A percentile compares a stretch with the other conserved stretches of the same genome.
Evolutionary conservation across 2,888 invertebrate genomes (phyloP).

Genomic region (Thereva unica): DNA sequence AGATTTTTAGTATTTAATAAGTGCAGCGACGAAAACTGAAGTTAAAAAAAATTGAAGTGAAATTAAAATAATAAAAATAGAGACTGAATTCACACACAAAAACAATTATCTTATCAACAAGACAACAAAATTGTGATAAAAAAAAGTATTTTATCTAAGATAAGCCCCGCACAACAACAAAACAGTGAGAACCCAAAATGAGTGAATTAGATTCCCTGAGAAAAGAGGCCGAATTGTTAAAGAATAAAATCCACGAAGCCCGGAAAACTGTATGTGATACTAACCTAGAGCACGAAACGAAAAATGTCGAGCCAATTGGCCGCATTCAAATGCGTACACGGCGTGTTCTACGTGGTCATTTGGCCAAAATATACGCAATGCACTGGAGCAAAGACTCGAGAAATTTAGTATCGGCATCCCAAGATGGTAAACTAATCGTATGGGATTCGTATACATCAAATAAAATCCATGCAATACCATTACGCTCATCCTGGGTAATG

Average conservation of each 20-base stretch:
- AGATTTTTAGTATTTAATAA: too few relatives aligned
- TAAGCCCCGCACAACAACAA: too few relatives aligned
- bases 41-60: too few relatives aligned
- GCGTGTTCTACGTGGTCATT: slow-evolving; percentile 92
- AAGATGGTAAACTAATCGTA: slow-evolving; percentile 98
- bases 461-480: slow-evolving; percentile 97
- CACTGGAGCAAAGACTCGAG: slow-evolving; percentile 98
- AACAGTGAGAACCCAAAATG: too few relatives aligned
- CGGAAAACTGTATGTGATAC: slow-evolving; percentile 97
- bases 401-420: slow-evolving; percentile 95
- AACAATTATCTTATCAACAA: too few relatives aligned
- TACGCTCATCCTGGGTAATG: slow-evolving; percentile 99
- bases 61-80: too few relatives aligned
- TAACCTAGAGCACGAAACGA: slow-evolving; percentile 89
- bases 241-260: slow-evolving; percentile 96
- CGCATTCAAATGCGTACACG: slow-evolving; percentile 98
- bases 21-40: too few relatives aligned
- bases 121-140: too few relatives aligned
- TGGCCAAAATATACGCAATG: slow-evolving; percentile 99
- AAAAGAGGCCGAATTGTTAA: slow-evolving; percentile 96
- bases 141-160: too few relatives aligned
- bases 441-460: slow-evolving; percentile 99
- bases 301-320: slow-evolving; percentile 93
- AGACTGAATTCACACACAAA: too few relatives aligned
- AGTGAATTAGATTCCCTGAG: slow-evolving; percentile 88